A percentile compares a stretch with the other conserved stretches of the same genome.
phyloP scores from a whole-genome alignment of 2,888 invertebrate species.

The Luffia ferchaultella region DNA sequence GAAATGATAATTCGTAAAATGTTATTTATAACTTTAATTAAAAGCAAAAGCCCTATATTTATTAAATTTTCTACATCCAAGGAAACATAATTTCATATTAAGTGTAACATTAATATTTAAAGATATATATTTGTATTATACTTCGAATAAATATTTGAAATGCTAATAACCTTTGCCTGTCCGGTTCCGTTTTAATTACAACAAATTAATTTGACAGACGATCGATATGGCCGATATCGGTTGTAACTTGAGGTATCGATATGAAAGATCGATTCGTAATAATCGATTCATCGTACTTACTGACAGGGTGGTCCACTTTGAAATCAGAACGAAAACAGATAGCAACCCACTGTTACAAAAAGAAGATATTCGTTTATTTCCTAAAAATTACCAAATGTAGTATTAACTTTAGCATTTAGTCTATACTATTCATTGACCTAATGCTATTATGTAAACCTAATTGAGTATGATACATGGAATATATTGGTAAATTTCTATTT shows the following conservation, averaged over 20 bases:
- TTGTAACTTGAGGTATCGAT: no score
- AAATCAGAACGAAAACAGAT: no score
- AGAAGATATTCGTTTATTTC: no score
- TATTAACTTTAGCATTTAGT: no score
- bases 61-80: background rate
- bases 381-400: no score
- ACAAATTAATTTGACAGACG: background rate
- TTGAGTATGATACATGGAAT: no score
- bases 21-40: no score
- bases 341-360: no score
- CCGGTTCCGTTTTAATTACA: background rate
- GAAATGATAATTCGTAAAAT: no score
- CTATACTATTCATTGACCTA: no score
- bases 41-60: background rate
- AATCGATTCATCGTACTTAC: background rate
- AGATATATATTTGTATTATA: background rate
- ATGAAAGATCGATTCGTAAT: background rate
- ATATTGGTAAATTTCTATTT: no score
- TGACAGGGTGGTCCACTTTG: background rate
- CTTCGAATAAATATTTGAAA: background rate
- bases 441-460: no score
- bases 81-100: background rate
- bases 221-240: background rate
- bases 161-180: background rate
- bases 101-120: background rate